Base-by-base conservation (phyloP, 2,113 vertebrate species). In the Nettapus auritus region DNA sequence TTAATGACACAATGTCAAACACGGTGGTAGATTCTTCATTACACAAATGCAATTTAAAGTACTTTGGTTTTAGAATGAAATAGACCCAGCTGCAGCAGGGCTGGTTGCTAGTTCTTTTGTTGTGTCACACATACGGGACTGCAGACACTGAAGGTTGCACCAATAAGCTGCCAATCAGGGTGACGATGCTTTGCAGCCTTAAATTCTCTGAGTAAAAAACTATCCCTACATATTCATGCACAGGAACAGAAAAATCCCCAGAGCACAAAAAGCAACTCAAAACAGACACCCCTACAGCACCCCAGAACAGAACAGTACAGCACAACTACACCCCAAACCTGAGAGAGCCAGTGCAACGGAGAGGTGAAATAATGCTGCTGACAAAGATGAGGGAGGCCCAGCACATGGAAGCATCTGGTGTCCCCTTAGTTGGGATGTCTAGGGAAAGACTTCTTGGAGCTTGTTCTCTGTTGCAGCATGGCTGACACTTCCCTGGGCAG, bases 401-500 rank as follows among this genome's bases (percentile, higher is more conserved):
- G 50, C 21, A 23, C 21, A 26, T 14, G 7, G 26, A 85, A 77
- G 36, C 59, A 42, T 42, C 10, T 40, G 4, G 12, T 4, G 2
- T 31, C 20, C 20, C 26, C 31, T 59, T 13, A 6, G 22, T 11
- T 50, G 40, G 7, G 13, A 33, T 63, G 10, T 36, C 48, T 6
- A 19, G 3, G 23, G 40, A 46, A 44, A 68, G 28, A 52, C 25
- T 76, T 55, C 42, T 9, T 40, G 34, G n/a, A 84, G n/a, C 34
- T 50, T 36, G 20, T 70, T 16, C 29, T 70, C n/a, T 74, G 55
- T 48, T 64, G 60, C 5, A 13, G 48, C 36, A 42, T 4, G 14
- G 62, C 33, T 1, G 2, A 28, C 2, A 0, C 25, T 20, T 62
- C 34, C 19, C 53, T 2, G 2, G 81, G 56, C 62, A 46, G 20